Evolutionary conservation across 2,113 vertebrate genomes (phyloP).

Genomic region (Abramis brama): DNA sequence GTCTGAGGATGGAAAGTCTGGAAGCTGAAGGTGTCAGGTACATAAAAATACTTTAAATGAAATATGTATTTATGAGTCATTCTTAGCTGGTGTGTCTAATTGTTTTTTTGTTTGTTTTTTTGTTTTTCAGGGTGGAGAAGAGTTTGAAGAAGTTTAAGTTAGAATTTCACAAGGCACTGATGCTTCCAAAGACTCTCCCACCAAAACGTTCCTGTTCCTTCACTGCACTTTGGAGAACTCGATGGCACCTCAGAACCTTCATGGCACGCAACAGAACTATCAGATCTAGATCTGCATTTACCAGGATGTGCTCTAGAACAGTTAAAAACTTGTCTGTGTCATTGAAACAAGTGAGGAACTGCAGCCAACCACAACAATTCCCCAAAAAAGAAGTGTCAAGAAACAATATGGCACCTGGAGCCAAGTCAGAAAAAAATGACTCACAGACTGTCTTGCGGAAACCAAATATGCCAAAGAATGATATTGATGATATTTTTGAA

Average conservation of each 20-base stretch:
- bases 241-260: background rate
- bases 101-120: no score
- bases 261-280: background rate
- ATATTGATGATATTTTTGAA: slow-evolving; percentile 80
- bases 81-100: background rate
- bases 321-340: slow-evolving; percentile 5
- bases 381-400: background rate
- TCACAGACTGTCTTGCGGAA: background rate
- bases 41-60: background rate
- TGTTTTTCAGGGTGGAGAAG: slow-evolving; percentile 63
- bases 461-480: slow-evolving; percentile 34
- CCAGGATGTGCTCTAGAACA: background rate
- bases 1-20: slow-evolving; percentile 62
- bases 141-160: slow-evolving; percentile 63
- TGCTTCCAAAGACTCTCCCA: slow-evolving; percentile 9
- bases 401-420: background rate
- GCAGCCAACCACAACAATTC: background rate
- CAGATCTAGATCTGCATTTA: background rate
- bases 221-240: background rate
- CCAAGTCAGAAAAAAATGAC: background rate
- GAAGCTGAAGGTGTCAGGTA: slow-evolving; percentile 72
- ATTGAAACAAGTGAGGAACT: background rate
- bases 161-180: slow-evolving; percentile 54
- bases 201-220: slow-evolving; percentile 23
- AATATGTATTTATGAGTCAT: background rate